Conservation (phyloP, 92 coral and sea anemone genomes). For the Porites cylindrica region DNA sequence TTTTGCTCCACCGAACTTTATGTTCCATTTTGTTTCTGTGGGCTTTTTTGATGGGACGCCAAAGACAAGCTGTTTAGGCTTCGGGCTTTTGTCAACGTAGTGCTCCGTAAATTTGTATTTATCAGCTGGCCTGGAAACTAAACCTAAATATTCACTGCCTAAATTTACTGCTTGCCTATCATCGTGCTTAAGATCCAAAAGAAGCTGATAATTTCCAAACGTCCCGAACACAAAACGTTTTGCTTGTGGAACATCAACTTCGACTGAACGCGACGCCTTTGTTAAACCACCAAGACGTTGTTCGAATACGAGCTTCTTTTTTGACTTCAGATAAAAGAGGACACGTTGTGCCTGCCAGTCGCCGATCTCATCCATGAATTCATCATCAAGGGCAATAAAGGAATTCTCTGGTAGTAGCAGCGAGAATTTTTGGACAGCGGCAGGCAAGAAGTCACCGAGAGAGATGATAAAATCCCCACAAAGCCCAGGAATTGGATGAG, state of each 20-base stretch:
- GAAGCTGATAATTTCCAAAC: too few relatives aligned
- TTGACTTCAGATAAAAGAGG: background rate
- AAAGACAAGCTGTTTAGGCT: background rate
- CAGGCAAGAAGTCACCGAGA: background rate
- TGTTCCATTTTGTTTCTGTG: background rate
- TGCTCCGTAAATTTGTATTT: background rate
- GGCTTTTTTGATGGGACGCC: background rate
- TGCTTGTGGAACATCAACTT: slow-evolving; percentile 16
- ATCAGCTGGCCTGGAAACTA: background rate
- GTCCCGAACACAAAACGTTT: too few relatives aligned
- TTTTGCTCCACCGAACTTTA: background rate
- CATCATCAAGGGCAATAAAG: background rate
- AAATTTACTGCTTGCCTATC: too few relatives aligned
- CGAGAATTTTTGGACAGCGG: background rate
- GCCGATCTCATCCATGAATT: background rate
- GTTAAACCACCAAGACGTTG: background rate
- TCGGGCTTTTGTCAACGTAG: background rate
- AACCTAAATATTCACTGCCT: background rate
- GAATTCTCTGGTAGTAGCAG: background rate
- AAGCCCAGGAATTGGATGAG: background rate
- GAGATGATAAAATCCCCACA: background rate
- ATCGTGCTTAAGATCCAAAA: too few relatives aligned
- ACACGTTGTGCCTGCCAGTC: background rate
- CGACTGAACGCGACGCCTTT: background rate
- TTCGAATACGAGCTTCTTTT: background rate